Evolutionary conservation across 2,888 invertebrate genomes (phyloP), one percentile per base, ranked within the genome.

Genomic region (Acleris literana): DNA sequence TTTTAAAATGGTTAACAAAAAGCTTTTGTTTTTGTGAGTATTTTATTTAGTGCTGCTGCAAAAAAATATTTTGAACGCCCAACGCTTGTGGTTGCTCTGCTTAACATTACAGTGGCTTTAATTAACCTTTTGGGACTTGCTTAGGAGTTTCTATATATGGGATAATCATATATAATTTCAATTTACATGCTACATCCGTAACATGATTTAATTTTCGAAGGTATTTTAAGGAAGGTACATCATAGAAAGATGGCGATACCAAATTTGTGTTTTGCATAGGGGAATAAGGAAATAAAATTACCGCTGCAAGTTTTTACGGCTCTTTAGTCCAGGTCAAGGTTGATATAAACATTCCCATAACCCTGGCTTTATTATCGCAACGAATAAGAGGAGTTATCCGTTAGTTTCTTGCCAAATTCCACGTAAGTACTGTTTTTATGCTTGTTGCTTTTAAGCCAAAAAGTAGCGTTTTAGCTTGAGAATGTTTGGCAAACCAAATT

Each of bases 1-100:
- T 60, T 65, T 56, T 48, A 48, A 61, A 65, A 65, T 44, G 20
- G 51, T 22, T 51, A 25, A 52, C 53, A 59, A 55, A 49, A 54
- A 43, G 43, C 49, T 59, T 43, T 43, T 54, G 43, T 54, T 43
- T 60, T 60, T 25, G 7, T 43, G 48, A 20, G 20, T 48, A 53
- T 46, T 46, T 48, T 5, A 54, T 11, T 29, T 49, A 17, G 39
- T 20, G 25, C 4, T 46, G 57, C 46, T 9, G 46, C 11, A 25
- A 57, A 57, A 39, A 57, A 56, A 11, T 56, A 25, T 57, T 56
- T 46, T 57, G 57, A 63, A 20, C 46, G 20, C 25, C 63, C 57
- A 46, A 25, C 22, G 29, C 49, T 63, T 56, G 56, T 18, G 63
- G 49, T 39, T 56, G 43, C 18, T 13, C 25, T 51, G 43, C 25